Evolutionary conservation across 2,888 invertebrate species (phyloP).

Genomic region (Anthrax anthrax): DNA sequence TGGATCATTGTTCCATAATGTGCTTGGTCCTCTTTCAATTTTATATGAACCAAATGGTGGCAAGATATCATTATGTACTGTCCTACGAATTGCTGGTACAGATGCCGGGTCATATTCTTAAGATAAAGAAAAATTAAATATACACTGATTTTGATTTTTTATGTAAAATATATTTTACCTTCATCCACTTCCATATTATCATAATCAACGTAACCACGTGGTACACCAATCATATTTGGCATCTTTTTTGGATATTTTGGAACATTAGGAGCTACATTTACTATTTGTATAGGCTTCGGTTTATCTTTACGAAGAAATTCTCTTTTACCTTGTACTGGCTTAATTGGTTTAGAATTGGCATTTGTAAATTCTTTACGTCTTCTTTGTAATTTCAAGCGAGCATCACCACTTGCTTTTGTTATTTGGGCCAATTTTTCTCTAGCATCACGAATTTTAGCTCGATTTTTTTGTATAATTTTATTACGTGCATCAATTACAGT

Average conservation of each 20-base stretch:
- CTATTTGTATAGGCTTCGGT: slow-evolving; percentile 4
- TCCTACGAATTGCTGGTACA: slow-evolving; percentile 19
- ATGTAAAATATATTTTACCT: slow-evolving; percentile 15
- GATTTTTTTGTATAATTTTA: slow-evolving; percentile 64
- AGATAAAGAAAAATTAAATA: background rate
- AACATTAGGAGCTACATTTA: background rate
- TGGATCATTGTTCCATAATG: slow-evolving; percentile 20
- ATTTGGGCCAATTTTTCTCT: slow-evolving; percentile 64
- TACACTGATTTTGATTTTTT: background rate
- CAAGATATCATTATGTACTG: slow-evolving; percentile 23
- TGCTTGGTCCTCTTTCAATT: slow-evolving; percentile 1
- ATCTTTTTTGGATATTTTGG: background rate
- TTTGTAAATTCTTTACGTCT: slow-evolving; percentile 21
- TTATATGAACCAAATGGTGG: slow-evolving; percentile 11
- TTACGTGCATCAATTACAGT: slow-evolving; percentile 58
- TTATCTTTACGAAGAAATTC: slow-evolving; percentile 2
- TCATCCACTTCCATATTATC: slow-evolving; percentile 33
- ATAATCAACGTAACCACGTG: slow-evolving; percentile 30
- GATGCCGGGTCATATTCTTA: slow-evolving; percentile 19
- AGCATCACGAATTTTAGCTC: slow-evolving; percentile 62
- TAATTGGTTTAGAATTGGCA: background rate
- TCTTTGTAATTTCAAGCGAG: slow-evolving; percentile 54
- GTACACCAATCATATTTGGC: slow-evolving; percentile 20
- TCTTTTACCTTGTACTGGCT: background rate
- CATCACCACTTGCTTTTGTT: slow-evolving; percentile 58